phyloP scores from a whole-genome alignment of 2,888 invertebrate genomes.

The Alloplasta piceator region DNA sequence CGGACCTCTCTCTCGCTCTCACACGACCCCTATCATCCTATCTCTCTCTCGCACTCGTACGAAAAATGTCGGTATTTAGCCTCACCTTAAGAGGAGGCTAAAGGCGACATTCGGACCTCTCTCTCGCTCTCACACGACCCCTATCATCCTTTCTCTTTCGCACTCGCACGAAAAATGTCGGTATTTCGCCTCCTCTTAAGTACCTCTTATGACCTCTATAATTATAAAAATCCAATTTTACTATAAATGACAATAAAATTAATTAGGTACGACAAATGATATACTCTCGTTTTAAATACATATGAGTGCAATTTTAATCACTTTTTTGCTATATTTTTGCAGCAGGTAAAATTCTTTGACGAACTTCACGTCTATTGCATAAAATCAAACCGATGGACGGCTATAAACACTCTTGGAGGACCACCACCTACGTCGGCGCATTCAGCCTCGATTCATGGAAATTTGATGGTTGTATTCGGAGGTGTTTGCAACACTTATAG shows the following conservation, averaged over 20 bases:
- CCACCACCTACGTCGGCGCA: conserved; percentile 96
- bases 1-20: too few species aligned
- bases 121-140: too few species aligned
- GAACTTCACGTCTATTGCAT: conserved; percentile 96
- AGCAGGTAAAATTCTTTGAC: conserved; percentile 93
- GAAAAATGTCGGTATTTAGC: too few species aligned
- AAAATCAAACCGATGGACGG: conserved; percentile 91
- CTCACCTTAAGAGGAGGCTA: too few species aligned
- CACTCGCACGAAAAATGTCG: too few species aligned
- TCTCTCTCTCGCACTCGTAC: too few species aligned
- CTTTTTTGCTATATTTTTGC: conserved; percentile 64
- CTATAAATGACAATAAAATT: not conserved
- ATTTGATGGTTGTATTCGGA: conserved; percentile 93
- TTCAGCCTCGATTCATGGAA: conserved; percentile 93
- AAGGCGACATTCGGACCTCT: too few species aligned
- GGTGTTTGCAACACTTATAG: conserved; percentile 83
- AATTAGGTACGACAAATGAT: too few species aligned
- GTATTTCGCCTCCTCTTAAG: too few species aligned
- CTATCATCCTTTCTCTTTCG: too few species aligned
- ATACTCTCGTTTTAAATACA: not conserved
- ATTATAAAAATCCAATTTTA: conserved; percentile 12
- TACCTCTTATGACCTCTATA: not conserved
- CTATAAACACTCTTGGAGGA: conserved; percentile 86
- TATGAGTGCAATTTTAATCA: conserved; percentile 1
- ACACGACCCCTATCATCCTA: too few species aligned